Base-by-base conservation (phyloP, 2,888 invertebrate genomes). In the Brachypalpus laphriformis region DNA sequence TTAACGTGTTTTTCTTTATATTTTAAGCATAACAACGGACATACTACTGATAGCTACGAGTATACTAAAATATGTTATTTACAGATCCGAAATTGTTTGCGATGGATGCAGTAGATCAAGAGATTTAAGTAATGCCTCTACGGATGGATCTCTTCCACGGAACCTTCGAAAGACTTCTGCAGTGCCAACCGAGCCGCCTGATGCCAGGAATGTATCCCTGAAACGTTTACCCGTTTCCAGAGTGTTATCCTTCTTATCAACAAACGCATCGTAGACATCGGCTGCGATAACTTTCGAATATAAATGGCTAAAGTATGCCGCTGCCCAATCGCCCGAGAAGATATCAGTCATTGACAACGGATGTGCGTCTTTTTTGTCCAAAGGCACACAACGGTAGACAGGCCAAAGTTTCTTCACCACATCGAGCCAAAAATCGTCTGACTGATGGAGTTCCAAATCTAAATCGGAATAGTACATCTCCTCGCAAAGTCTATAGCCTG, bases 281-380 rank as follows among this genome's bases (percentile, higher is more conserved):
- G 98, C 97, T 0, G 98, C 98, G 59, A 98, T 94, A 94, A 98
- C 95, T 89, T 94, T 94, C 1, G 98, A 96, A 97, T 98, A 98
- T 14, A 97, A 91, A 89, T 95, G 94, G 70, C 97, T 95, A 90
- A 96, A 99, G 90, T 97, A 97, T 0, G 97, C 96, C 0, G 97
- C 98, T 0, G 95, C 96, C 94, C 96, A 96, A 88, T 96, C 95
- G 81, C 96, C 97, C 6, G 95, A 94, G 89, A 98, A 95, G 80
- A 98, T 96, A 86, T 95, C 95, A 0, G 94, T 94, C 91, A 98
- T 96, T 0, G 97, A 96, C 88, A 97, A 96, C 0, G 97, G 96
- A 90, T 97, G 97, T 4, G 95, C 94, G 90, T 99, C 97, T 82
- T 94, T 94, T 88, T 96, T 95, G 87, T 96, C 94, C 61, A 96